Evolutionary conservation across 2,113 vertebrate species (phyloP), one percentile per base, ranked within the genome.

Genomic region (Synodontis membranacea): DNA sequence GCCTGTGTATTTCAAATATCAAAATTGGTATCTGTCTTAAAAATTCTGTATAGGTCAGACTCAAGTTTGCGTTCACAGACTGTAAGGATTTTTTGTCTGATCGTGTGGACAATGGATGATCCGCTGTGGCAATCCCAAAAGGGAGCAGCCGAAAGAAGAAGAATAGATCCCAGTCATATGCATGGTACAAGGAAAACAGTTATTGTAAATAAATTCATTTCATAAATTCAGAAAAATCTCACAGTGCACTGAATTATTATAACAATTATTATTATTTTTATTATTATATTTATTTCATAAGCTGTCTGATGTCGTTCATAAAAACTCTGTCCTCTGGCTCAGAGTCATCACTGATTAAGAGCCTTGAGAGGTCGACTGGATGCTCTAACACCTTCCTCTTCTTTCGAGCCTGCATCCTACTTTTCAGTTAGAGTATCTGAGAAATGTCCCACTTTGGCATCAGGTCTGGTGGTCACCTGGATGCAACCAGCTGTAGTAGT

Each of bases 91-190:
- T n/a, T n/a, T n/a, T n/a, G n/a, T n/a, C n/a, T n/a, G n/a, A n/a
- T n/a, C n/a, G n/a, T n/a, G n/a, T n/a, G n/a, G n/a, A n/a, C n/a
- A n/a, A n/a, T n/a, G n/a, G n/a, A n/a, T n/a, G n/a, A n/a, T n/a
- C n/a, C n/a, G n/a, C n/a, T n/a, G n/a, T n/a, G n/a, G n/a, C n/a
- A n/a, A n/a, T n/a, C n/a, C n/a, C n/a, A n/a, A n/a, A n/a, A n/a
- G n/a, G n/a, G n/a, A n/a, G n/a, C n/a, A n/a, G n/a, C n/a, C n/a
- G n/a, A n/a, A n/a, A n/a, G n/a, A n/a, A n/a, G n/a, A n/a, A n/a
- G n/a, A n/a, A n/a, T n/a, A n/a, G 91, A 97, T 97, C 93, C 99
- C 98, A 90, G 93, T 95, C 95, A 97, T 95, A 88, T 99, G 98
- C 94, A 97, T 99, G 78, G 48, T 80, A 52, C 48, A 60, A 87